Evolutionary conservation across 2,113 vertebrate species (phyloP), one percentile per base, ranked within the genome.

Genomic region (Chionodraco myersi): DNA sequence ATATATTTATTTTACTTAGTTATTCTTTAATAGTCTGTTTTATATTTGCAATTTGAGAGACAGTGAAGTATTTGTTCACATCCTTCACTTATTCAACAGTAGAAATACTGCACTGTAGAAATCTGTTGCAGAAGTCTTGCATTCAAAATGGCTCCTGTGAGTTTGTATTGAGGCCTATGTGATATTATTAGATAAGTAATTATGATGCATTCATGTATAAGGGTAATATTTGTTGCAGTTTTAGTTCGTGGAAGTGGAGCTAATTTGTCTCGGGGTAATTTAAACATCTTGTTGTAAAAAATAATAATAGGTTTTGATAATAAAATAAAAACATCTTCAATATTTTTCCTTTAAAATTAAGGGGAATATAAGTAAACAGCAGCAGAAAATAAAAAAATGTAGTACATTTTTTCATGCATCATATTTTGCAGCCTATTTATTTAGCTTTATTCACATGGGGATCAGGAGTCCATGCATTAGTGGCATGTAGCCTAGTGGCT

Each of bases 401-500:
- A 41, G 7, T 41, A 6, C 6, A 41, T 41, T 41, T 41, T 8
- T 41, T 41, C 21, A 26, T 72, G 15, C 5, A 53, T 36, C 23
- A 5, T 63, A 63, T 23, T 63, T 63, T 21, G 16, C 5, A 11
- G 3, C n/a, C 34, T 34, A 21, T 41, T 3, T 36, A 54, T 21
- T 62, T 56, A 12, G 34, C 16, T 30, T 16, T 6, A 58, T 34
- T 1, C 51, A 21, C 72, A 9, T 49, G 53, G 11, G 12, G 30
- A 61, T 54, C 36, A 54, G 21, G 23, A 59, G n/a, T 54, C 1
- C 48, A 59, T 63, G 23, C 21, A 66, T 15, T 4, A 2, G 2
- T 61, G 56, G 13, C 15, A 62, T 21, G 44, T 13, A 45, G 30
- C 30, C 30, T 30, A 30, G 30, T 10, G 66, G 57, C 67, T 86